Conservation (phyloP, 2,888 invertebrate species). For the Laspeyria flexula region DNA sequence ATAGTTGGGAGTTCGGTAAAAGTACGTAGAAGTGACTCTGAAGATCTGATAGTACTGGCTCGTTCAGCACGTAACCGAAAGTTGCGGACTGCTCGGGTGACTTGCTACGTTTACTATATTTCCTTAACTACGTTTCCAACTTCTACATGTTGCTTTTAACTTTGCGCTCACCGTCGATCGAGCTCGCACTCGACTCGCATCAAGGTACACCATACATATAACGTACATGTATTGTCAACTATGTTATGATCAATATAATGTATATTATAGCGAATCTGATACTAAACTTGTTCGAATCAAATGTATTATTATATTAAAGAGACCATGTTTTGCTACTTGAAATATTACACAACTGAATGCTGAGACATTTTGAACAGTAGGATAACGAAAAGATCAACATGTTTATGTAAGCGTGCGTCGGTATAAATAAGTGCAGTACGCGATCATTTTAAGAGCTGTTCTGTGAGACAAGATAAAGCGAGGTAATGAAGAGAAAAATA, state of each 20-base stretch:
- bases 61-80: not conserved
- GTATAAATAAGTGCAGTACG: constrained; percentile 35
- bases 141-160: constrained; percentile 10
- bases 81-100: constrained; percentile 10
- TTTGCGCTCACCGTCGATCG: constrained; percentile 3
- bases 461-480: constrained; percentile 52
- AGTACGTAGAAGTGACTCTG: constrained; percentile 8
- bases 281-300: too few species aligned
- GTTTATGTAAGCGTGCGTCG: constrained; percentile 1
- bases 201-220: too few species aligned
- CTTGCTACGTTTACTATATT: constrained; percentile 15
- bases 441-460: constrained; percentile 38
- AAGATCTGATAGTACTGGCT: constrained; percentile 8
- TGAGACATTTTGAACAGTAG: not conserved
- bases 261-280: too few species aligned
- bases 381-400: not conserved
- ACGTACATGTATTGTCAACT: not conserved
- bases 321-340: too few species aligned
- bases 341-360: too few species aligned
- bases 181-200: not conserved
- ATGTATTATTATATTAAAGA: too few species aligned
- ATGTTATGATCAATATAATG: not conserved
- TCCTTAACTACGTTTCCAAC: constrained; percentile 11
- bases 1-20: constrained; percentile 7
- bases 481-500: constrained; percentile 64